These are phyloP conservation scores for Papilio protenor DNA, from an alignment of 2,888 invertebrate genomes.

Conservation along the genomic window DNA sequence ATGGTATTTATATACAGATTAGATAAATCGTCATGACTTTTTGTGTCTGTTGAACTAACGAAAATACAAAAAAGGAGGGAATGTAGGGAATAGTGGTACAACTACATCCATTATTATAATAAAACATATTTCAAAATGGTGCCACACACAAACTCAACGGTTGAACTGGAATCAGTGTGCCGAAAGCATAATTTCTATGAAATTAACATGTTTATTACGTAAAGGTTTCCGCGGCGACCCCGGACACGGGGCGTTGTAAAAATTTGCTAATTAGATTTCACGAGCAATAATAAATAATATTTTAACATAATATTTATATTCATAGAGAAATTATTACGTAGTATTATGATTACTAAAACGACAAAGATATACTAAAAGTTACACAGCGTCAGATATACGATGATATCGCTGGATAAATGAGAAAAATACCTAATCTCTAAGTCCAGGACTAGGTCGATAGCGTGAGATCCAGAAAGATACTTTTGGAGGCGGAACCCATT, in stretches of 20 bases:
- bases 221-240: slow-evolving; percentile 6
- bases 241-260: not conserved
- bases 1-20: not conserved
- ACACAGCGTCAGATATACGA: not conserved
- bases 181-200: not conserved
- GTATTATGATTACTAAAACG: not conserved
- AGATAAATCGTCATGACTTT: not conserved
- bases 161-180: not conserved
- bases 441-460: too few species aligned
- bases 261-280: slow-evolving; percentile 22
- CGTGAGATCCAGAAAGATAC: too few species aligned
- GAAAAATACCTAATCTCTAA: too few species aligned
- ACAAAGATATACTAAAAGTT: not conserved
- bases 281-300: slow-evolving; percentile 32
- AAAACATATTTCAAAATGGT: not conserved
- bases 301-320: slow-evolving; percentile 14
- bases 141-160: not conserved
- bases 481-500: too few species aligned
- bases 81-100: too few species aligned
- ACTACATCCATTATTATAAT: too few species aligned
- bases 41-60: not conserved
- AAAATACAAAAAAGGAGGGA: not conserved
- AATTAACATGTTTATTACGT: slow-evolving; percentile 26
- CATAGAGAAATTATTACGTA: slow-evolving; percentile 30
- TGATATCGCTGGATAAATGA: too few species aligned